Percentiles rank a stretch among this genome's conserved stretches.
These are phyloP conservation scores for Ranitomeya imitator DNA, from an alignment of 2,113 vertebrate species.

Conservation along the genomic window DNA sequence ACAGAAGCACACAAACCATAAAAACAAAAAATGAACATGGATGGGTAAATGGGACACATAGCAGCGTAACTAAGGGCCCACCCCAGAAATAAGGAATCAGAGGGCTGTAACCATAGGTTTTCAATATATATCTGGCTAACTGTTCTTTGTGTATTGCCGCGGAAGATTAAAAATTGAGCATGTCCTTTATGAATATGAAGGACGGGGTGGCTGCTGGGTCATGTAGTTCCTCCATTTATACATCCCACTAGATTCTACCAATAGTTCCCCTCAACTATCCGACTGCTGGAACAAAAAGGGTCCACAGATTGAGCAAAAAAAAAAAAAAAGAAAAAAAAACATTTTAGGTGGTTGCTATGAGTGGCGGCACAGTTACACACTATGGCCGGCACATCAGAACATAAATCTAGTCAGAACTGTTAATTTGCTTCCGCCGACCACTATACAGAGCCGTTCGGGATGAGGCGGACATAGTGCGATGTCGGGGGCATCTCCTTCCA, in stretches of 20 bases:
- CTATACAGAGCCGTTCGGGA: background rate
- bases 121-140: background rate
- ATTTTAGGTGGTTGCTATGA: background rate
- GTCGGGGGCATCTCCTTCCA: constrained; percentile 16
- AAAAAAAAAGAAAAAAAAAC: too few relatives aligned
- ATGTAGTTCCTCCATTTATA: background rate
- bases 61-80: background rate
- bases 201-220: background rate
- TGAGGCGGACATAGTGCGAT: background rate
- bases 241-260: background rate
- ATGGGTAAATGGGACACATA: constrained; percentile 24
- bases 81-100: too few relatives aligned
- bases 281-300: background rate
- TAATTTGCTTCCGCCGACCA: background rate
- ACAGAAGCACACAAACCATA: constrained; percentile 36
- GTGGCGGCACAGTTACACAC: too few relatives aligned
- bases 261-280: background rate
- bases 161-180: background rate
- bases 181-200: background rate
- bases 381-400: background rate
- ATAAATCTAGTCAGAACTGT: background rate
- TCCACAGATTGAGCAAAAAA: background rate
- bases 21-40: constrained; percentile 33
- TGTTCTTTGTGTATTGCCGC: background rate
- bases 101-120: too few relatives aligned